phyloP scores from a whole-genome alignment of 1,140 invertebrate species.

The Scaptomyza graminum region DNA sequence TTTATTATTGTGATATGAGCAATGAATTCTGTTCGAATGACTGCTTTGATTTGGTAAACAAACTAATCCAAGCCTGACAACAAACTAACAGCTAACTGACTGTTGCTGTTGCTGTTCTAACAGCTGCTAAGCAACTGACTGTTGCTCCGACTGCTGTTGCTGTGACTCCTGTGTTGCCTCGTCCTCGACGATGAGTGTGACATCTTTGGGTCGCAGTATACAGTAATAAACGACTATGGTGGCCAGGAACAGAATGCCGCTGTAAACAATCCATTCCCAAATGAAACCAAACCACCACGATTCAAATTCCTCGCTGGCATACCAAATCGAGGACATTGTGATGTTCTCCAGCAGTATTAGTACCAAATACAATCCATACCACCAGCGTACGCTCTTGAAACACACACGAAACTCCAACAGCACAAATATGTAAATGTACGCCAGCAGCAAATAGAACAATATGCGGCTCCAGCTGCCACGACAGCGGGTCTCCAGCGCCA shows the following conservation, averaged over 20 bases:
- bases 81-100: slow-evolving; percentile 29
- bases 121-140: slow-evolving; percentile 50
- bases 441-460: slow-evolving; percentile 87
- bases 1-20: slow-evolving; percentile 49
- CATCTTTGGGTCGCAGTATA: slow-evolving; percentile 85
- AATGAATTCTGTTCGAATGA: slow-evolving; percentile 9
- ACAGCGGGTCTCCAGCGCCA: slow-evolving; percentile 86
- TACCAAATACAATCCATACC: slow-evolving; percentile 87
- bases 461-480: slow-evolving; percentile 84
- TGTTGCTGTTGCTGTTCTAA: not conserved
- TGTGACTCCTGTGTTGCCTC: slow-evolving; percentile 13
- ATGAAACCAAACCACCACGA: slow-evolving; percentile 87
- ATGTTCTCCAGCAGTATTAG: slow-evolving; percentile 88
- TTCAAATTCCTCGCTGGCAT: slow-evolving; percentile 85
- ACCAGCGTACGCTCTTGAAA: slow-evolving; percentile 88
- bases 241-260: slow-evolving; percentile 84
- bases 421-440: slow-evolving; percentile 89
- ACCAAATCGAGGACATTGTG: slow-evolving; percentile 87
- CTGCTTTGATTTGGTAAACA: slow-evolving; percentile 45
- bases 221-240: slow-evolving; percentile 85
- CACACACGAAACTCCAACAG: slow-evolving; percentile 90
- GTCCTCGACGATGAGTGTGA: slow-evolving; percentile 82
- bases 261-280: slow-evolving; percentile 85
- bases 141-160: not conserved
- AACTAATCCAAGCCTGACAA: slow-evolving; percentile 15